phyloP scores from a whole-genome alignment of 1,140 invertebrate species.

The Eurosta solidaginis region DNA sequence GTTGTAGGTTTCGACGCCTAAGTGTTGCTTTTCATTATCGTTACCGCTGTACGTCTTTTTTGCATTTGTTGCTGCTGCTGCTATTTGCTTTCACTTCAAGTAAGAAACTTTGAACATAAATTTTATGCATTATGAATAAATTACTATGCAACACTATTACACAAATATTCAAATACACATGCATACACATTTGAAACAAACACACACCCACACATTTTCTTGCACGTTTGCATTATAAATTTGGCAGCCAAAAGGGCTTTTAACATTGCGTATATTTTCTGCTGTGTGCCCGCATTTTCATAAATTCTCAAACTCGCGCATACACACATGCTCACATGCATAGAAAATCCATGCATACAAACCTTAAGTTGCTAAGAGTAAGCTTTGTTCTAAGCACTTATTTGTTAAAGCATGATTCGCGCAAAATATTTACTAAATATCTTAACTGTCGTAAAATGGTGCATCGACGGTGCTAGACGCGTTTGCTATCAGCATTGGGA shows the following conservation, averaged over 20 bases:
- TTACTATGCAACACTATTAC: neutral
- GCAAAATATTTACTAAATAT: constrained; percentile 5
- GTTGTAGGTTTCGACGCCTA: constrained; percentile 6
- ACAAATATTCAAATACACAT: neutral
- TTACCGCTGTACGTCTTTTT: neutral
- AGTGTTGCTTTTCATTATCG: constrained; percentile 1
- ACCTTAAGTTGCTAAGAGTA: neutral
- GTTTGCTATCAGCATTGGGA: no score
- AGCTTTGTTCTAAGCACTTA: neutral
- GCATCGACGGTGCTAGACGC: no score
- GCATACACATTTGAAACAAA: neutral
- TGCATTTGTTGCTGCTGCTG: neutral
- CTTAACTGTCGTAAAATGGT: neutral
- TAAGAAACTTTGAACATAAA: constrained; percentile 18
- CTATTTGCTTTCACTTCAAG: neutral
- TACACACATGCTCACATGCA: neutral
- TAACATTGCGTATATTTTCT: neutral
- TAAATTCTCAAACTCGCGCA: neutral
- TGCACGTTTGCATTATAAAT: no score
- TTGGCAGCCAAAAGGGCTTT: neutral
- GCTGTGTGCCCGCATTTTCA: neutral
- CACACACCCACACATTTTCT: no score
- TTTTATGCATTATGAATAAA: constrained; percentile 19
- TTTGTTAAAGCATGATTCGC: neutral
- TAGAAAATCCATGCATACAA: no score